phyloP scores from a whole-genome alignment of 2,888 invertebrate species.

The Noctua comes region DNA sequence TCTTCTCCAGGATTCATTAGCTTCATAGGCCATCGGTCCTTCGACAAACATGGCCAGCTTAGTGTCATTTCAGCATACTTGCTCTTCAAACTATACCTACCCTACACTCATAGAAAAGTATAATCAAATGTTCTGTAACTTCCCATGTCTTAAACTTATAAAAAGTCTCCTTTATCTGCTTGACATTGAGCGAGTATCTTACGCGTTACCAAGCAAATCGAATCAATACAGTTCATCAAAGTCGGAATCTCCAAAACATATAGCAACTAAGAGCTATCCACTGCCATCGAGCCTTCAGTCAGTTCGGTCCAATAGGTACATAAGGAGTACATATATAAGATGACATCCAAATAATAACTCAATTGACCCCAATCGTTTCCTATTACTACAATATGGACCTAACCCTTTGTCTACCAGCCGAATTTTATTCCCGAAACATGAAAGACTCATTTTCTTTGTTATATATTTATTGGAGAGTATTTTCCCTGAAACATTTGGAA shows the following conservation, averaged over 20 bases:
- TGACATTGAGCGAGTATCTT: conserved; percentile 3
- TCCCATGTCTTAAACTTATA: not conserved
- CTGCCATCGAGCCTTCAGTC: conserved; percentile 37
- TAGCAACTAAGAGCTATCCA: conserved; percentile 19
- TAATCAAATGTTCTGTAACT: not conserved
- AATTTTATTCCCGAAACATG: conserved; percentile 62
- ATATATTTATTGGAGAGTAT: conserved; percentile 55
- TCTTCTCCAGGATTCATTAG: not conserved
- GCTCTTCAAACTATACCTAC: not conserved
- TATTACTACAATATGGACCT: conserved; percentile 63
- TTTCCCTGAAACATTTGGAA: conserved; percentile 44
- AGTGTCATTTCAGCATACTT: not conserved
- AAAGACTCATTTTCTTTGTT: conserved; percentile 48
- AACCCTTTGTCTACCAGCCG: conserved; percentile 65
- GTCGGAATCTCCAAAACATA: conserved; percentile 13
- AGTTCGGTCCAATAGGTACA: conserved; percentile 43
- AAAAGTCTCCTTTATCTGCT: not conserved
- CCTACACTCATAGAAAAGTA: not conserved
- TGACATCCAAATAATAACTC: conserved; percentile 60
- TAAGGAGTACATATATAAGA: conserved; percentile 21
- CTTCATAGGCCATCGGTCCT: not conserved
- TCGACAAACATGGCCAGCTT: not conserved
- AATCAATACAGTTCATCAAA: conserved; percentile 22
- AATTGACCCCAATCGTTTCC: conserved; percentile 65
- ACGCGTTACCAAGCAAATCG: conserved; percentile 7